These are phyloP conservation scores for Malurus melanocephalus DNA, from an alignment of 2,113 vertebrate species.

Conservation along the genomic window DNA sequence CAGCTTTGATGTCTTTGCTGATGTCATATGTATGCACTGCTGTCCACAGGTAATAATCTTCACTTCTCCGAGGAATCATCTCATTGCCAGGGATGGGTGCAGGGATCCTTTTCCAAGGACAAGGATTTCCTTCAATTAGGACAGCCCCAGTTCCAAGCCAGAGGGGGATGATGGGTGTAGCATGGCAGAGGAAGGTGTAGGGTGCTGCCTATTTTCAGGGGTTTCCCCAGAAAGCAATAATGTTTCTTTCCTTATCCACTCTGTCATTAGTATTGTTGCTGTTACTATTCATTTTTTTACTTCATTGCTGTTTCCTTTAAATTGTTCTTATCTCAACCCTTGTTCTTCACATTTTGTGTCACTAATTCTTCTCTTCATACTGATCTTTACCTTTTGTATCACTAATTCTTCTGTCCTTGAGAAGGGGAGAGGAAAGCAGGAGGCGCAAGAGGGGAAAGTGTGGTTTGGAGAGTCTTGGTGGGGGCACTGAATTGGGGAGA, in stretches of 20 bases:
- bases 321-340: neutral
- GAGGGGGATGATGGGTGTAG: neutral
- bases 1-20: neutral
- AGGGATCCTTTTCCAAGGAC: neutral
- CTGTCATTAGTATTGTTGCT: neutral
- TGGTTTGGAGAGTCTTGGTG: neutral
- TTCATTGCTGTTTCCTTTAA: neutral
- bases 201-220: fast-evolving
- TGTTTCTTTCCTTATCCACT: neutral
- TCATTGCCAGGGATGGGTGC: neutral
- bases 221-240: neutral
- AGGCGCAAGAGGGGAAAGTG: fast-evolving
- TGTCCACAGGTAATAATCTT: neutral
- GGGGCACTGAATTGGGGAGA: neutral
- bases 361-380: neutral
- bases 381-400: neutral
- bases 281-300: neutral
- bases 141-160: fast-evolving
- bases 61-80: neutral
- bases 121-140: neutral
- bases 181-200: neutral
- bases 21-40: neutral
- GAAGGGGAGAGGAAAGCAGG: neutral
- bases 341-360: neutral
- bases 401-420: neutral